A percentile compares a stretch with the other conserved stretches of the same genome.
Evolutionary conservation across 1,140 invertebrate species (phyloP).

Genomic region (Mercenaria mercenaria): DNA sequence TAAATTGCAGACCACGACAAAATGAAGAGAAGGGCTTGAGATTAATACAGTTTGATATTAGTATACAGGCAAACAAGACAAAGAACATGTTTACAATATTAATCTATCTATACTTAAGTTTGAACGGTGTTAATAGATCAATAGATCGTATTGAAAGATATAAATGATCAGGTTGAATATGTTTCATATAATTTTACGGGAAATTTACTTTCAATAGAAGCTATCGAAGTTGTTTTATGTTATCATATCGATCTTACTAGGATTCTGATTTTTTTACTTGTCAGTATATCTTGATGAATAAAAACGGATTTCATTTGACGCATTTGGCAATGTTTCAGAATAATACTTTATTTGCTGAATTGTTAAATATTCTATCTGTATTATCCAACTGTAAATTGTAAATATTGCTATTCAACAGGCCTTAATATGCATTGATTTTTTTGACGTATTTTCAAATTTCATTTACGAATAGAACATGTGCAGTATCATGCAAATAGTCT

Average conservation of each 20-base stretch:
- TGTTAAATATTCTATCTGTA: neutral
- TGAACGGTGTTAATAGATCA: neutral
- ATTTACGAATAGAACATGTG: no score
- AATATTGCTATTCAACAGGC: no score
- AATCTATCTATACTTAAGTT: no score
- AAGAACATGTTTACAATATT: no score
- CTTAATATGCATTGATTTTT: no score
- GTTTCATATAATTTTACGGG: neutral
- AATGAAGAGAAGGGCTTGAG: neutral
- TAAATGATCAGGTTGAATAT: neutral
- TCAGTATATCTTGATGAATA: no score
- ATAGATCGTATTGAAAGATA: neutral
- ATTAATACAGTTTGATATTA: no score
- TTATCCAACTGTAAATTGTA: no score
- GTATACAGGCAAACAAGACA: no score
- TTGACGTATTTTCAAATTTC: no score
- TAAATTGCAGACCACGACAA: neutral
- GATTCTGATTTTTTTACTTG: no score
- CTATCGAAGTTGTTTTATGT: neutral
- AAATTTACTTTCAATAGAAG: neutral
- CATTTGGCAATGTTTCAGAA: neutral
- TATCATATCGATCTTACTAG: neutral
- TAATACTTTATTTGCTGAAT: neutral
- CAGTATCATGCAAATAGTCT: no score
- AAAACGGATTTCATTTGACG: neutral